A percentile compares a stretch with the other conserved stretches of the same genome.
Conservation (phyloP, 2,113 vertebrate genomes). For the Cavia porcellus region DNA sequence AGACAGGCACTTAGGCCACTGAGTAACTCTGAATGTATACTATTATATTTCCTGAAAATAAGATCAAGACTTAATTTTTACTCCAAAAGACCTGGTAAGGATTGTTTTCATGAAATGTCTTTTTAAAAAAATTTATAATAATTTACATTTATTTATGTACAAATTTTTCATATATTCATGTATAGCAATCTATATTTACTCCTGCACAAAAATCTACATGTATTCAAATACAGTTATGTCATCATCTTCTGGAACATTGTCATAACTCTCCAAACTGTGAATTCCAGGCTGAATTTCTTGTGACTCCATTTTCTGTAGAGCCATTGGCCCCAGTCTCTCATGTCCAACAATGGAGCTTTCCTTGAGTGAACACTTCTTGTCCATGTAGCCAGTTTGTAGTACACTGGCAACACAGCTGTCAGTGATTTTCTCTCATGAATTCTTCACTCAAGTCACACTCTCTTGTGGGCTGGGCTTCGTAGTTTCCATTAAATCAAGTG, state of each 20-base stretch:
- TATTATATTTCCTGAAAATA: background rate
- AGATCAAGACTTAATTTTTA: background rate
- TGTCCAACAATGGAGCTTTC: background rate
- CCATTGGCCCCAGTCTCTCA: background rate
- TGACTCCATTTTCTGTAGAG: background rate
- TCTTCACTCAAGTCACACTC: background rate
- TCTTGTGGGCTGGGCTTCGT: background rate
- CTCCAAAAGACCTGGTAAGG: background rate
- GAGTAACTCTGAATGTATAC: conserved; percentile 12
- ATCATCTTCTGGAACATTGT: background rate
- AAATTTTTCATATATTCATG: background rate
- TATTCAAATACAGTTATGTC: background rate
- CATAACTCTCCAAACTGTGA: background rate
- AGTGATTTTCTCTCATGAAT: background rate
- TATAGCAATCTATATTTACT: background rate
- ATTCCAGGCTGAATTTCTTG: background rate
- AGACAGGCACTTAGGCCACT: too few species aligned
- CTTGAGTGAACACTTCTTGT: background rate
- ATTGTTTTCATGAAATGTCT: background rate
- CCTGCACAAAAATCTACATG: background rate
- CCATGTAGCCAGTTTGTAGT: background rate
- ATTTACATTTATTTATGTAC: background rate
- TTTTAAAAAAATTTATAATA: background rate
- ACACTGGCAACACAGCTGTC: background rate
- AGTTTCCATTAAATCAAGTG: background rate